These are phyloP conservation scores for Catocala nupta DNA, from an alignment of 2,888 invertebrate genomes.

Conservation along the genomic window DNA sequence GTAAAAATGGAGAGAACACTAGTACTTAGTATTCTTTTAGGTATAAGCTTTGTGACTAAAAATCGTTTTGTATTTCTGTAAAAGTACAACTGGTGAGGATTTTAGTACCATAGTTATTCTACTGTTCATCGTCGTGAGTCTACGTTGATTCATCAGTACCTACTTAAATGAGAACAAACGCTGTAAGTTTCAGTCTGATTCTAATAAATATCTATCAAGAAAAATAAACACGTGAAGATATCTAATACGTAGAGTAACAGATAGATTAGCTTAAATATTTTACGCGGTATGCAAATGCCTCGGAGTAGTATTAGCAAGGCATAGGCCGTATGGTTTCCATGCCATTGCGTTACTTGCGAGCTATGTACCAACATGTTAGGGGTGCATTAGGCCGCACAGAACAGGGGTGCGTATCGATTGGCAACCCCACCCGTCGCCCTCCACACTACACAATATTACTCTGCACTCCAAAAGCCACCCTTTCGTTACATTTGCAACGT, in stretches of 20 bases:
- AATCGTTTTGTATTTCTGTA: no score
- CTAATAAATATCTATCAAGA: no score
- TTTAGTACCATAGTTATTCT: no score
- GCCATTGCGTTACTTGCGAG: slow-evolving; percentile 46
- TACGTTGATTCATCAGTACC: no score
- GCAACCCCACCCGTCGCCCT: slow-evolving; percentile 63
- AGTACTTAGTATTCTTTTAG: no score
- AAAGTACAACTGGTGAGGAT: no score
- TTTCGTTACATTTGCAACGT: slow-evolving; percentile 75
- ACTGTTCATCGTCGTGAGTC: no score
- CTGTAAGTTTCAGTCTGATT: no score
- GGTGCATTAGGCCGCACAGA: slow-evolving; percentile 76
- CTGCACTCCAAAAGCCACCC: slow-evolving; percentile 70
- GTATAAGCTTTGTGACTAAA: no score
- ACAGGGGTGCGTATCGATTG: slow-evolving; percentile 84
- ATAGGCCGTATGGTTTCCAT: slow-evolving; percentile 49
- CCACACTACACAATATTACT: slow-evolving; percentile 72
- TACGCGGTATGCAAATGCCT: slow-evolving; percentile 45
- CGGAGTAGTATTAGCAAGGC: slow-evolving; percentile 42
- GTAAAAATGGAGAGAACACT: no score
- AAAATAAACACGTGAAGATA: no score
- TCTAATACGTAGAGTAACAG: slow-evolving; percentile 18
- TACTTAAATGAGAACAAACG: no score
- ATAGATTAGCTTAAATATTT: slow-evolving; percentile 17
- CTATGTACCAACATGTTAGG: slow-evolving; percentile 58